phyloP scores from a whole-genome alignment of 2,113 vertebrate species.

The Hypomesus transpacificus region DNA sequence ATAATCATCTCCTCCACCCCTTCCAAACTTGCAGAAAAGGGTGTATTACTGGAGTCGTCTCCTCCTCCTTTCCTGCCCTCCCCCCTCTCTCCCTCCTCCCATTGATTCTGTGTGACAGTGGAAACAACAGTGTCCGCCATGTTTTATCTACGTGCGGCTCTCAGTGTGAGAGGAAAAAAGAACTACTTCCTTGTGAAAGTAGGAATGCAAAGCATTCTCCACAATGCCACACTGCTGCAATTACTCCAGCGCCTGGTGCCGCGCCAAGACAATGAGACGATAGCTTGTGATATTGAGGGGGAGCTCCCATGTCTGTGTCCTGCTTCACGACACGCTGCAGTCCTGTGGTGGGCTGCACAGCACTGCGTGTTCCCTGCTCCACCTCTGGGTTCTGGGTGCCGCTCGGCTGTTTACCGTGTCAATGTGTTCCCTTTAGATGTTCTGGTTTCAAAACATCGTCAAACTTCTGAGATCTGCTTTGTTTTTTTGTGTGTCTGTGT shows the following conservation, averaged over 20 bases:
- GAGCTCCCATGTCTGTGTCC: constrained; percentile 44
- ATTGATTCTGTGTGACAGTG: constrained; percentile 37
- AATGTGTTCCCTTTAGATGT: constrained; percentile 30
- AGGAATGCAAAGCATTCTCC: constrained; percentile 72
- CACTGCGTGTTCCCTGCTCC: constrained; percentile 14
- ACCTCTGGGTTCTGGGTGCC: constrained; percentile 6
- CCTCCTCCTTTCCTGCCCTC: constrained; percentile 1
- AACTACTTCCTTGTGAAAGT: constrained; percentile 67
- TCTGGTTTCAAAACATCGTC: constrained; percentile 30
- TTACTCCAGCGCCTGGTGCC: constrained; percentile 65
- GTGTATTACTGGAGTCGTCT: constrained; percentile 26
- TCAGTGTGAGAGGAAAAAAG: constrained; percentile 46
- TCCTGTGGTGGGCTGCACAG: constrained; percentile 15
- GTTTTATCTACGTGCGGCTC: constrained; percentile 63
- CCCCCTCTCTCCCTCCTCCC: constrained; percentile 1
- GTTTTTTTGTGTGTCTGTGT: constrained; percentile 2
- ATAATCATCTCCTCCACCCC: constrained; percentile 4
- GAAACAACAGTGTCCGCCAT: constrained; percentile 43
- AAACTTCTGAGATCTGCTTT: neutral
- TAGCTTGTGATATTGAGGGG: constrained; percentile 58
- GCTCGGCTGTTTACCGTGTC: neutral
- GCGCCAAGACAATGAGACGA: constrained; percentile 71
- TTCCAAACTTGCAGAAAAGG: constrained; percentile 6
- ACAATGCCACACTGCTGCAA: constrained; percentile 72
- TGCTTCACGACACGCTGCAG: constrained; percentile 15